These are phyloP conservation scores for Arizona elegans DNA, from an alignment of 2,113 vertebrate species.

Conservation along the genomic window DNA sequence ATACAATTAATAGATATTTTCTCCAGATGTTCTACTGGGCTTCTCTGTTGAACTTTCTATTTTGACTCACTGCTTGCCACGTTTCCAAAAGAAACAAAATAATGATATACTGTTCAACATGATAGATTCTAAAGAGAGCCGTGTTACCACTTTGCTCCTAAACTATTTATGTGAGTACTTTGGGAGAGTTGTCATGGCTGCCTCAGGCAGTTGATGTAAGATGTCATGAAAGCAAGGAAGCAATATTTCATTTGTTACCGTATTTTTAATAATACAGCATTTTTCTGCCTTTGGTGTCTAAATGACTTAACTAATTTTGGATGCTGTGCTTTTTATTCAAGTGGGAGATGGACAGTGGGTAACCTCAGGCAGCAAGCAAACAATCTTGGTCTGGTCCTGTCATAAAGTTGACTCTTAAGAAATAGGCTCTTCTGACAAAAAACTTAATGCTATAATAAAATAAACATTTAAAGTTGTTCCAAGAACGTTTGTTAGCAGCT, in stretches of 20 bases:
- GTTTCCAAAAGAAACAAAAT: background rate
- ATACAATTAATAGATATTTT: background rate
- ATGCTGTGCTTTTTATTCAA: background rate
- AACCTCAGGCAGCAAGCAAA: background rate
- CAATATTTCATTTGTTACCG: background rate
- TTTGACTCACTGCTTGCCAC: background rate
- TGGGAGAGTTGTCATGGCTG: constrained; percentile 3
- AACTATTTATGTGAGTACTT: background rate
- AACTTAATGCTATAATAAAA: background rate
- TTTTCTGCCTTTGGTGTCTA: background rate
- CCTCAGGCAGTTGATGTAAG: background rate
- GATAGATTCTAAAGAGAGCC: constrained; percentile 24
- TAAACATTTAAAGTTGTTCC: background rate
- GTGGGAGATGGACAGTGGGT: background rate
- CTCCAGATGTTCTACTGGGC: rapidly evolving
- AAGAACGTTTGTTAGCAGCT: background rate
- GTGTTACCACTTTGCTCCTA: background rate
- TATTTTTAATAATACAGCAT: background rate
- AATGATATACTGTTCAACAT: background rate
- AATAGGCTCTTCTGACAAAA: background rate
- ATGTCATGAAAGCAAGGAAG: background rate
- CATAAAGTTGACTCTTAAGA: background rate
- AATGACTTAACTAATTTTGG: background rate
- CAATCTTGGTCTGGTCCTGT: background rate
- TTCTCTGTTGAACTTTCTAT: background rate